Conservation (phyloP, 2,797 vertebrate species). For the Bucorvus abyssinicus region DNA sequence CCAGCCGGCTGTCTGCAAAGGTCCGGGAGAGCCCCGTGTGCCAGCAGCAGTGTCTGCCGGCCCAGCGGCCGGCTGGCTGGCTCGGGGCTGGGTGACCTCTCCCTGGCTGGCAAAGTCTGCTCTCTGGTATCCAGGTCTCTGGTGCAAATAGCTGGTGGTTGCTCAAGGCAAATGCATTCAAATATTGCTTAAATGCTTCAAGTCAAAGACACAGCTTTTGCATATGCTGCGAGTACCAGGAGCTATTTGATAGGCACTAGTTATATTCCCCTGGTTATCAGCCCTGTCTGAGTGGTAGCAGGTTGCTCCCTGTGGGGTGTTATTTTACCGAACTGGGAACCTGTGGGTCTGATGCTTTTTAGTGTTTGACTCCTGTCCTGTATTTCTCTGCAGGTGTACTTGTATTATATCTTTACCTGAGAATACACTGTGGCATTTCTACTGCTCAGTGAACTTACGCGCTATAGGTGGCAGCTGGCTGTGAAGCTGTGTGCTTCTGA, state of each 20-base stretch:
- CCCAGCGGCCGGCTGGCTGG: not conserved
- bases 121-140: not conserved
- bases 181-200: not conserved
- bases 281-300: not conserved
- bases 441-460: rapidly evolving
- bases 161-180: not conserved
- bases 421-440: not conserved
- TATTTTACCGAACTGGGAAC: not conserved
- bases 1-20: not conserved
- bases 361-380: not conserved
- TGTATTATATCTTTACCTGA: not conserved
- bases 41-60: not conserved
- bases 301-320: not conserved
- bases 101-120: not conserved
- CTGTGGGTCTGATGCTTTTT: not conserved
- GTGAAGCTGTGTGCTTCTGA: not conserved
- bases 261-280: not conserved
- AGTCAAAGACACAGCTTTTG: rapidly evolving
- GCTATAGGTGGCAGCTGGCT: rapidly evolving
- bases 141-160: not conserved
- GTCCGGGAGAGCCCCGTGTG: not conserved
- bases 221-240: rapidly evolving
- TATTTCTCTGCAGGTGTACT: not conserved
- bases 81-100: not conserved
- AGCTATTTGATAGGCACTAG: not conserved